Percentiles rank a stretch among this genome's conserved stretches.
These are phyloP conservation scores for Blastomussa wellsi DNA, from an alignment of 92 coral and sea anemone species.

Conservation along the genomic window DNA sequence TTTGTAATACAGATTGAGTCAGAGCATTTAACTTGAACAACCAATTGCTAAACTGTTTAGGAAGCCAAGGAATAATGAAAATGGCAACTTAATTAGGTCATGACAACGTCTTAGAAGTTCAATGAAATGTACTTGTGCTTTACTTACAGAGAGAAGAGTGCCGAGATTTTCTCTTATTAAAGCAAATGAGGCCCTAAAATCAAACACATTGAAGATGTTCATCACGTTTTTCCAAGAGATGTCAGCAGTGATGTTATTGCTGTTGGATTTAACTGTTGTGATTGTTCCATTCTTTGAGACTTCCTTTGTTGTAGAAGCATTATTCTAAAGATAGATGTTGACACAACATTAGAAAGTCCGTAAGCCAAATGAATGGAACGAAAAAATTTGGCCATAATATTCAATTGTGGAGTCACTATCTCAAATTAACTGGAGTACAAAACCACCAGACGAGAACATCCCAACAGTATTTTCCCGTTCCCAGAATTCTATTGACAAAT, in stretches of 20 bases:
- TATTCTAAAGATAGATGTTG: constrained; percentile 5
- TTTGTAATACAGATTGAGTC: too few relatives aligned
- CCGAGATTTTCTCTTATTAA: constrained; percentile 96
- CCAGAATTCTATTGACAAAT: too few relatives aligned
- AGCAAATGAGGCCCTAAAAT: constrained; percentile 72
- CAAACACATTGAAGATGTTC: constrained; percentile 63
- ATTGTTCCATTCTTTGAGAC: constrained; percentile 60
- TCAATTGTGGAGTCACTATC: too few relatives aligned
- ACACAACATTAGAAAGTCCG: background rate
- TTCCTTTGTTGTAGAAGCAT: constrained; percentile 29
- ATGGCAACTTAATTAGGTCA: too few relatives aligned
- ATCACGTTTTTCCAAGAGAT: constrained; percentile 69
- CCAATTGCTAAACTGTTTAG: too few relatives aligned
- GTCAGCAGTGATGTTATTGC: constrained; percentile 29
- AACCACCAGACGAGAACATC: too few relatives aligned
- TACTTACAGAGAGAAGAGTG: constrained; percentile 88
- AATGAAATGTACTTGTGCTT: background rate
- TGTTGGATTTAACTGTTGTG: constrained; percentile 28
- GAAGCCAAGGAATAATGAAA: background rate
- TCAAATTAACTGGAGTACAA: too few relatives aligned
- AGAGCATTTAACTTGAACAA: too few relatives aligned
- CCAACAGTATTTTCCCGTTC: too few relatives aligned
- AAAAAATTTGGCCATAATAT: too few relatives aligned
- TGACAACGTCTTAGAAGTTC: too few relatives aligned
- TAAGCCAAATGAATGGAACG: background rate